Evolutionary conservation across 2,797 vertebrate genomes (phyloP).

Genomic region (Acropternis orthonyx): DNA sequence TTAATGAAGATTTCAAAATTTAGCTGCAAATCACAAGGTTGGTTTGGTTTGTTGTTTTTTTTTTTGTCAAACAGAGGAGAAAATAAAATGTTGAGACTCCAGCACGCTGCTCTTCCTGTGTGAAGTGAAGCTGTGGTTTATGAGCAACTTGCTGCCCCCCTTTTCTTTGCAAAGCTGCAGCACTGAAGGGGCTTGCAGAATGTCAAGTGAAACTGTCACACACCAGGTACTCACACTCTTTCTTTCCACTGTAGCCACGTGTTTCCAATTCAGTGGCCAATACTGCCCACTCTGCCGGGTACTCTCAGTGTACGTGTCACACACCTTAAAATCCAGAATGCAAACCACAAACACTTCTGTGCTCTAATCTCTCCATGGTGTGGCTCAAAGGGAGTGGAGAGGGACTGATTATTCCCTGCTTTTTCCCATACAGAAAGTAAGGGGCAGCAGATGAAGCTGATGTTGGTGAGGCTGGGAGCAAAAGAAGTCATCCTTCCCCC

Average conservation of each 20-base stretch:
- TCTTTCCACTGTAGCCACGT: background rate
- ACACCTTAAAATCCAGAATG: background rate
- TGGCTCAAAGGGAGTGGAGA: background rate
- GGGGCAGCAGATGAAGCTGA: background rate
- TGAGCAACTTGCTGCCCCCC: background rate
- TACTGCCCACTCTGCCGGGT: background rate
- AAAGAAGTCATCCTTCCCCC: background rate
- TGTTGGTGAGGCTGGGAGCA: background rate
- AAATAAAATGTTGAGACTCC: background rate
- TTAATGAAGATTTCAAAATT: background rate
- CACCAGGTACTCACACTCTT: background rate
- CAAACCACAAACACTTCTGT: background rate
- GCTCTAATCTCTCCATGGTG: rapidly evolving
- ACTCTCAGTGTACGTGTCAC: background rate
- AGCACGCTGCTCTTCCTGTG: background rate
- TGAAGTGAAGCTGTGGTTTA: constrained; percentile 43
- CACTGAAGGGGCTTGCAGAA: background rate
- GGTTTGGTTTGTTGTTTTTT: background rate
- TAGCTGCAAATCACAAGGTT: background rate
- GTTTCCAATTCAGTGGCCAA: background rate
- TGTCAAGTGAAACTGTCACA: background rate
- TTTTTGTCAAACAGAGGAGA: background rate
- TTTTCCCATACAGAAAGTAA: background rate
- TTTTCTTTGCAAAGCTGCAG: background rate
- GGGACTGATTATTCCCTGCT: background rate